Evolutionary conservation across 2,888 invertebrate genomes (phyloP).

Genomic region (Agrochola lota): DNA sequence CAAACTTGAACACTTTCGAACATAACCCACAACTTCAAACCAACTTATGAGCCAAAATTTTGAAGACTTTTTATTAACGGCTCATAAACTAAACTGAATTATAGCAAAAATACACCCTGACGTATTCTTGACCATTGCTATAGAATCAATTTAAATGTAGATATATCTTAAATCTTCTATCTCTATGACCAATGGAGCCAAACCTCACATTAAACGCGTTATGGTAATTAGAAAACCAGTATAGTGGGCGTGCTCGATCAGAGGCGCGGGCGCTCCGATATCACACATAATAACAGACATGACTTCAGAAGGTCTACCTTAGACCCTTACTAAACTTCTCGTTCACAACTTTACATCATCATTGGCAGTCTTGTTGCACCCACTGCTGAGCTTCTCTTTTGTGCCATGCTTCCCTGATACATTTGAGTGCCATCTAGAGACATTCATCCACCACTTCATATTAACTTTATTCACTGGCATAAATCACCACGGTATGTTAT

Average conservation of each 20-base stretch:
- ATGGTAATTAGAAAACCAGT: constrained; percentile 69
- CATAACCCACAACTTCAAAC: neutral
- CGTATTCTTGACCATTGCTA: neutral
- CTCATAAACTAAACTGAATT: neutral
- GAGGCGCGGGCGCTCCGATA: constrained; percentile 55
- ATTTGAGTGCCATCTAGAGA: too few species aligned
- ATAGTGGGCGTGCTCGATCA: constrained; percentile 61
- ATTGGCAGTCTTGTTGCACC: too few species aligned
- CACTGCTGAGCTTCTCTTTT: neutral
- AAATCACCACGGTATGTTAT: neutral
- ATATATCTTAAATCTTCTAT: constrained; percentile 1
- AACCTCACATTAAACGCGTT: constrained; percentile 65
- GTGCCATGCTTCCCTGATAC: too few species aligned
- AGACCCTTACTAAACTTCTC: neutral
- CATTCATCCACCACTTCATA: neutral
- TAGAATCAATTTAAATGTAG: neutral
- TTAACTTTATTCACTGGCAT: too few species aligned
- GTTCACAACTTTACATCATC: neutral
- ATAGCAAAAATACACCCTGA: neutral
- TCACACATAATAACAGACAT: neutral
- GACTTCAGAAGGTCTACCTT: constrained; percentile 21
- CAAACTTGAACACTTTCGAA: neutral
- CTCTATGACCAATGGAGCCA: constrained; percentile 56
- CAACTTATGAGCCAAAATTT: too few species aligned
- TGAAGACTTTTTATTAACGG: too few species aligned